Percentiles rank a stretch among this genome's conserved stretches.
Evolutionary conservation across 2,888 invertebrate species (phyloP).

Genomic region (Macrosiphum euphorbiae): DNA sequence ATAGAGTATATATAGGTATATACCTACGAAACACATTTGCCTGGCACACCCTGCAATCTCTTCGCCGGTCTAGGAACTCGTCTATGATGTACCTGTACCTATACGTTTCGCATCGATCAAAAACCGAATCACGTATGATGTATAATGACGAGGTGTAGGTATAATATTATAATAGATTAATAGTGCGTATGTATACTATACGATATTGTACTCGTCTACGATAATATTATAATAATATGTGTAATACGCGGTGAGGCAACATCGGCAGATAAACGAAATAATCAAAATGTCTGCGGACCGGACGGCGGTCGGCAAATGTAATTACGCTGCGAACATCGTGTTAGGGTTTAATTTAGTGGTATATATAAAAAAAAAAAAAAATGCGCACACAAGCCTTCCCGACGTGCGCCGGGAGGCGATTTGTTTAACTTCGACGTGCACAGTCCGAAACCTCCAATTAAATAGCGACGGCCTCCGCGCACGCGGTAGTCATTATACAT

Average conservation of each 20-base stretch:
- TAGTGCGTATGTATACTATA: not conserved
- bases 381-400: too few species aligned
- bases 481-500: slow-evolving; percentile 12
- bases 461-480: slow-evolving; percentile 21
- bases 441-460: slow-evolving; percentile 17
- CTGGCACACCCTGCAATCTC: not conserved
- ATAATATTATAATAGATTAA: not conserved
- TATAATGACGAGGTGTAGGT: not conserved
- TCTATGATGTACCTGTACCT: not conserved
- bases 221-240: not conserved
- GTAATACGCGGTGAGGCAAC: not conserved
- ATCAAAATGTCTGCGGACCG: not conserved
- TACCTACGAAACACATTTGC: not conserved
- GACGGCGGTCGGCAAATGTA: slow-evolving; percentile 1
- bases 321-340: slow-evolving; percentile 8
- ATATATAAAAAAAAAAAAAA: not conserved
- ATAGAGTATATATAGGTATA: not conserved
- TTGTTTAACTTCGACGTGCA: slow-evolving; percentile 11
- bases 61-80: not conserved
- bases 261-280: not conserved
- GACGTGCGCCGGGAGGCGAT: slow-evolving; percentile 21
- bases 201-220: not conserved
- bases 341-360: slow-evolving; percentile 35
- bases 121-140: not conserved
- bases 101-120: not conserved